Evolutionary conservation across 1,140 invertebrate genomes (phyloP).

Genomic region (Panagrolaimus sp.): DNA sequence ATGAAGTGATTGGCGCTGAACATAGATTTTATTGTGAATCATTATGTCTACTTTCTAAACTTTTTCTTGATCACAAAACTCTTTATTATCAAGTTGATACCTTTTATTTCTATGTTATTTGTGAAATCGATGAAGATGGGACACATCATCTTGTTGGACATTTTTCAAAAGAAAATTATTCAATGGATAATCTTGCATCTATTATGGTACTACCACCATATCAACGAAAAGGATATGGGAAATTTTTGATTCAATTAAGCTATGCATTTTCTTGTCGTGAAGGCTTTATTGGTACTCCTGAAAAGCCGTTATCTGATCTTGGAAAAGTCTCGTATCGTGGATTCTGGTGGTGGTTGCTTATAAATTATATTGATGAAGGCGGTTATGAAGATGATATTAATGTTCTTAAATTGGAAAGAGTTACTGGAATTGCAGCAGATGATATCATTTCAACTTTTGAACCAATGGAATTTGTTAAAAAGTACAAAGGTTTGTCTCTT

Average conservation of each 20-base stretch:
- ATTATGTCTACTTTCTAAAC: conserved; percentile 88
- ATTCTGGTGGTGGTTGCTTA: conserved; percentile 92
- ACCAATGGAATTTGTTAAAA: not conserved
- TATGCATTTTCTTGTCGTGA: conserved; percentile 76
- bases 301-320: conserved; percentile 92
- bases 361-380: conserved; percentile 68
- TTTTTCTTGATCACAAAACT: conserved; percentile 98
- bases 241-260: conserved; percentile 72
- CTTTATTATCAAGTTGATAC: conserved; percentile 98
- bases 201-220: conserved; percentile 92
- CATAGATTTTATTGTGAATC: conserved; percentile 95
- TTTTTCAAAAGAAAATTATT: conserved; percentile 96
- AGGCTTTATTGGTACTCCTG: conserved; percentile 85
- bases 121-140: conserved; percentile 33
- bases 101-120: conserved; percentile 98
- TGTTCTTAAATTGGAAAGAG: not conserved
- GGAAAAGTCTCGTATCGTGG: conserved; percentile 84
- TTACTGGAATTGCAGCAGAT: not conserved
- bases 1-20: conserved; percentile 92
- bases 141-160: conserved; percentile 76
- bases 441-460: conserved; percentile 4
- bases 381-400: not conserved
- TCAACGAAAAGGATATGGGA: conserved; percentile 96
- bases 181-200: conserved; percentile 96
- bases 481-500: not conserved